These are phyloP conservation scores for Ploceus nigricollis DNA, from an alignment of 2,113 vertebrate genomes.

Conservation along the genomic window DNA sequence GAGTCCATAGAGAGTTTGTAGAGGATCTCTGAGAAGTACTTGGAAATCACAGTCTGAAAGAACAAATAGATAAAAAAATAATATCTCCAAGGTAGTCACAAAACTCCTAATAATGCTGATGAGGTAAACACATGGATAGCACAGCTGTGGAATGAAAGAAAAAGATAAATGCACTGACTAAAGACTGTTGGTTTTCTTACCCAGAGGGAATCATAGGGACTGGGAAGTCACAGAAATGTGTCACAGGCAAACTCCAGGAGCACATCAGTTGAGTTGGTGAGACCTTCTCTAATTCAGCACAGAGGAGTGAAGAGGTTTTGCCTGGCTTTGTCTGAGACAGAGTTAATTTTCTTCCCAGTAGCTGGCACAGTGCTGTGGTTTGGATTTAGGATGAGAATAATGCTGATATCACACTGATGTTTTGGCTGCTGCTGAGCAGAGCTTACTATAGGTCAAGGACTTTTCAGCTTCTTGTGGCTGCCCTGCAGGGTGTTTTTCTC, in stretches of 20 bases:
- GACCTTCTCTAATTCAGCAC: neutral
- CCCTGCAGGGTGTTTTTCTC: neutral
- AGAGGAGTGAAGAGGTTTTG: neutral
- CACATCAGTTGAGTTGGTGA: neutral
- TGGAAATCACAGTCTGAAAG: neutral
- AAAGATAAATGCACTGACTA: neutral
- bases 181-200: neutral
- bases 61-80: neutral
- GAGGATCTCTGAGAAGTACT: neutral
- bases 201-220: neutral
- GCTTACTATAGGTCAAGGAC: neutral
- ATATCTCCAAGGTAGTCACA: neutral
- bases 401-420: neutral
- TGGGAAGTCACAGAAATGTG: neutral
- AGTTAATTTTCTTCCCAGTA: neutral
- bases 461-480: neutral
- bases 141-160: neutral
- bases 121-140: neutral
- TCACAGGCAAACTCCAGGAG: neutral
- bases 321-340: neutral
- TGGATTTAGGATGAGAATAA: neutral
- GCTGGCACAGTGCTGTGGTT: neutral
- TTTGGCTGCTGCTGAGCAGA: neutral
- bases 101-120: neutral
- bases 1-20: neutral